Evolutionary conservation across 2,888 invertebrate species (phyloP), one percentile per base, ranked within the genome.

Genomic region (Eupeodes luniger): DNA sequence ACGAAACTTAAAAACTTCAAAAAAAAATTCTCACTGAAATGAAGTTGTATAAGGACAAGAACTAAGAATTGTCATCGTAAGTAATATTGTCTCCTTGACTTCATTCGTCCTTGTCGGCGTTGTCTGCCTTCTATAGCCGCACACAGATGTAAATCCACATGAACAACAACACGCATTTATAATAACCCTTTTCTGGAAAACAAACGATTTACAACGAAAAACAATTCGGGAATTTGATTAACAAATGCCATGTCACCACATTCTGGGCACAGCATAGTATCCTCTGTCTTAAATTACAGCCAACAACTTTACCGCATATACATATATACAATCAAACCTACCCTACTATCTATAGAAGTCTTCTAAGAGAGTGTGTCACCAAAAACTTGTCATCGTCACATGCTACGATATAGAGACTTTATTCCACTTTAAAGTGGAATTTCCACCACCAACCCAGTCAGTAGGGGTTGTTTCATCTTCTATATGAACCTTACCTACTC

Each of bases 181-280:
- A 78, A 75, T 55, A 78, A 55, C 44, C 59, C 72, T 74, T 55
- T 10, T 62, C 72, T 14, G 9, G 14, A 59, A 64, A 27, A 44
- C 49, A 64, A 27, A 44, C 49, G 19, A 55, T 40, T 14, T 12
- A 62, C 16, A 75, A 40, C 14, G 62, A 72, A 78, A 61, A 77
- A 86, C 57, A 76, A 78, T 87, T 55, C 53, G 53, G 59, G 74
- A 88, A 85, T 88, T 88, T 88, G 88, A 88, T 88, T 88, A 88
- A 88, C 88, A 88, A 88, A 88, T 85, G 85, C 85, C 85, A 64
- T 77, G 69, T 81, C 70, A 78, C 88, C 85, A 88, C 88, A 88
- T 88, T 57, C 69, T 59, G 81, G 59, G 85, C 69, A 77, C 74
- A 81, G 55, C 19, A 59, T 53, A 53, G 61, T 51, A 81, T 70